Conservation (phyloP, 2,113 vertebrate genomes). For the Lepus europaeus region DNA sequence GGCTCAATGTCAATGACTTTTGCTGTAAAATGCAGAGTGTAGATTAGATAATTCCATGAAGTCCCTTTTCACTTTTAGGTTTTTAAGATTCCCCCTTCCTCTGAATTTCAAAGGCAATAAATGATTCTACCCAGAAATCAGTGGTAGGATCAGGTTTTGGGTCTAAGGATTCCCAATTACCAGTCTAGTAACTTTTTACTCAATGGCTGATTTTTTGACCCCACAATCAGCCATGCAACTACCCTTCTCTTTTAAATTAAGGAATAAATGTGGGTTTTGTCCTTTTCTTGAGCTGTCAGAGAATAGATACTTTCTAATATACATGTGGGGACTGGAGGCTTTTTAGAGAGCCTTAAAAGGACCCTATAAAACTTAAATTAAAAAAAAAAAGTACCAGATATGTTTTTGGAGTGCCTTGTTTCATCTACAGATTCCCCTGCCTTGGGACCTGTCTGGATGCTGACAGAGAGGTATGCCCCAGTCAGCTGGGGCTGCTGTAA, state of each 20-base stretch:
- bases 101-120: slow-evolving; percentile 30
- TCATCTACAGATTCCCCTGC: background rate
- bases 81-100: background rate
- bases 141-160: background rate
- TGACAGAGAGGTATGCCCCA: background rate
- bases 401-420: background rate
- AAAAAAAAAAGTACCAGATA: background rate
- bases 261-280: background rate
- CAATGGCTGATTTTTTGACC: background rate
- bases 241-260: slow-evolving; percentile 54
- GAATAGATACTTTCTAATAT: slow-evolving; percentile 37
- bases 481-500: background rate
- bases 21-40: slow-evolving; percentile 51
- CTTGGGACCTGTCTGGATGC: slow-evolving; percentile 2
- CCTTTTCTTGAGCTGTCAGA: slow-evolving; percentile 20
- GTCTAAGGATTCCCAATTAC: background rate
- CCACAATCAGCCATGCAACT: background rate
- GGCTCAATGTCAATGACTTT: slow-evolving; percentile 4
- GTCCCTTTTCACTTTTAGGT: slow-evolving; percentile 49
- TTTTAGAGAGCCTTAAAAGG: background rate
- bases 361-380: background rate
- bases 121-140: slow-evolving; percentile 47
- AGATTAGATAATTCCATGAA: slow-evolving; percentile 66
- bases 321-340: background rate
- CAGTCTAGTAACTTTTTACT: background rate